Base-by-base conservation (phyloP, 2,797 vertebrate species). In the Pipistrellus nathusii region DNA sequence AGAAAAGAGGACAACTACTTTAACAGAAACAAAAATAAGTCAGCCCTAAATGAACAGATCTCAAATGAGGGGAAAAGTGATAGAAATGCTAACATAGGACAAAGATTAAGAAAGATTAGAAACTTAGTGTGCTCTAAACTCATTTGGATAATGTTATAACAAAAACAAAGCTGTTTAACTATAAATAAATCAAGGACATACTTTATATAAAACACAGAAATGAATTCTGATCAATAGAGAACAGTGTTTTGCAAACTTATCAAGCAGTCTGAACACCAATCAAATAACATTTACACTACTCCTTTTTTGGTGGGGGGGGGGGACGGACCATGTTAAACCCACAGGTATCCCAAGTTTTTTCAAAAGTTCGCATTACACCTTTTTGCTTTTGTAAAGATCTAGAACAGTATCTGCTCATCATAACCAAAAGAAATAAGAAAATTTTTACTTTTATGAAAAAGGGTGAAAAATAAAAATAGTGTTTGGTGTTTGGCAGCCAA, bases 171-270 rank as follows among this genome's bases (percentile, higher is more conserved):
- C 23, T 68, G 75, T 53, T 2, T 80, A 17, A 72, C 66, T 82
- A 88, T 66, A 88, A 94, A 85, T 48, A 68, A 68, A 84, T 72
- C 48, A 92, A 88, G 23, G 9, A 30, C 15, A 53, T 0, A 78
- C 9, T 59, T 84, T 44, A 51, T 35, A 93, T 15, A 38, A 78
- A 71, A 57, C 15, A 82, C 3, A 78, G 77, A 93, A 91, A 81
- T 75, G n/a, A 78, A 76, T 88, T 75, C 46, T 95, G 30, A 94
- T 75, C 59, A 93, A 80, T 48, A 90, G 6, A 62, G 27, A 94
- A 94, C 11, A 64, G 8, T 85, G 18, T 88, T 68, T 71, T 59
- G 14, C 77, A 84, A 91, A 85, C 9, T n/a, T 20, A 94, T 85
- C 51, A 12, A 78, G 48, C 90, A 76, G 55, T 82, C 3, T 78